Evolutionary conservation across 2,113 vertebrate species (phyloP).

Genomic region (Zapus hudsonius): DNA sequence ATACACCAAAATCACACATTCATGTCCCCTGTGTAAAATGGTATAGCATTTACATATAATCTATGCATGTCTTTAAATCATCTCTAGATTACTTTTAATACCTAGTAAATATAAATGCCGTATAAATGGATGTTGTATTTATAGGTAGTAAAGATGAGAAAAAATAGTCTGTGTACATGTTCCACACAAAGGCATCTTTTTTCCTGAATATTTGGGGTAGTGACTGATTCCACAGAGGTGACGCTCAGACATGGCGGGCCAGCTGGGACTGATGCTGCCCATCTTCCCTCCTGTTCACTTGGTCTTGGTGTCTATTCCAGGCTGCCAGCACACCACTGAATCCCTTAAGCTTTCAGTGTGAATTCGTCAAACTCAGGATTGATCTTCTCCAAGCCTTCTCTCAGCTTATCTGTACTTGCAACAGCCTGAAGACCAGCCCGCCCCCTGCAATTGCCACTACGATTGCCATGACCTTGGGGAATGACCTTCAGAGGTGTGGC

Average conservation of each 20-base stretch:
- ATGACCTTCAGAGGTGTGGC: conserved; percentile 96
- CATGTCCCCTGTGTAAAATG: background rate
- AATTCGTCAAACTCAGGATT: conserved; percentile 98
- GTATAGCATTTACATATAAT: background rate
- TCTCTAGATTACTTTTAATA: background rate
- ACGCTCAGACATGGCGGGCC: background rate
- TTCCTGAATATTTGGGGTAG: background rate
- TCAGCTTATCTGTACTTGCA: conserved; percentile 98
- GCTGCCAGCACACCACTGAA: conserved; percentile 98
- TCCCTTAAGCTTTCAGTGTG: conserved; percentile 97
- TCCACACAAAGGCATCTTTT: background rate
- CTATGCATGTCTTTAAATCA: too few species aligned
- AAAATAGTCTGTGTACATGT: background rate
- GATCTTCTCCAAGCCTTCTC: conserved; percentile 97
- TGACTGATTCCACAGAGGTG: background rate
- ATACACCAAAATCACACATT: background rate
- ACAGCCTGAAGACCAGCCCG: conserved; percentile 98
- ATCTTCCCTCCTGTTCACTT: conserved; percentile 44
- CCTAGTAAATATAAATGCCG: too few species aligned
- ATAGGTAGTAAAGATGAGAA: background rate
- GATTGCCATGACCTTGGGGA: conserved; percentile 94
- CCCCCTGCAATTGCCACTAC: conserved; percentile 98
- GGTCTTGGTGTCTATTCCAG: conserved; percentile 81
- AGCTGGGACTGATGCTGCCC: background rate
- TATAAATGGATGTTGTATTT: background rate